phyloP scores from a whole-genome alignment of 92 coral and sea anemone genomes.

The Palythoa grandis region DNA sequence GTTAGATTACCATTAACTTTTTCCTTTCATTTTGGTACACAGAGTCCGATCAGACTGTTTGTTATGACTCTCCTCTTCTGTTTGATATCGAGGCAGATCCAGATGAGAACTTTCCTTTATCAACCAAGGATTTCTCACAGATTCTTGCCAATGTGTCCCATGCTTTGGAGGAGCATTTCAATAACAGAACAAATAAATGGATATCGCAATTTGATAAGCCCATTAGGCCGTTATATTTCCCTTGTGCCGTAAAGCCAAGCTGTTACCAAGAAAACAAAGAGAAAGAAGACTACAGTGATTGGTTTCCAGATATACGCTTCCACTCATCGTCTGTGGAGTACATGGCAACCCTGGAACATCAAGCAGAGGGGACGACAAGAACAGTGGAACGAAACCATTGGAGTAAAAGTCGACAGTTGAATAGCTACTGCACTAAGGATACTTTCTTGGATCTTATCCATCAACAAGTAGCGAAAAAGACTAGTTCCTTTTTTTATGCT shows the following conservation, averaged over 20 bases:
- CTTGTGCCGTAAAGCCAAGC: constrained; percentile 78
- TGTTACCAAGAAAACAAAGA: constrained; percentile 68
- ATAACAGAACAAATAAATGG: constrained; percentile 82
- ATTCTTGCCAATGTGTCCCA: constrained; percentile 63
- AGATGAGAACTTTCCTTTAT: constrained; percentile 68
- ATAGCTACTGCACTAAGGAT: background rate
- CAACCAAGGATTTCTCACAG: constrained; percentile 59
- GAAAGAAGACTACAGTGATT: constrained; percentile 64
- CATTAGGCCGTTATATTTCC: constrained; percentile 75
- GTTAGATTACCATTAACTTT: background rate
- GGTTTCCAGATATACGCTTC: constrained; percentile 47
- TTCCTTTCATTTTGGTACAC: background rate
- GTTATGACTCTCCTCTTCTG: constrained; percentile 80
- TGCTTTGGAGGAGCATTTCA: constrained; percentile 71
- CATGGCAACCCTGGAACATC: constrained; percentile 12
- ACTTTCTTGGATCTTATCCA: constrained; percentile 28
- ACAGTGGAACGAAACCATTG: background rate
- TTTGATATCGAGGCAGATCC: constrained; percentile 84
- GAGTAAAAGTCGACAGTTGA: no score
- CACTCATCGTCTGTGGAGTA: constrained; percentile 16
- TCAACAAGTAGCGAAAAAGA: background rate
- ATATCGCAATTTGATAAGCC: constrained; percentile 88
- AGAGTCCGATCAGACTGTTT: constrained; percentile 58
- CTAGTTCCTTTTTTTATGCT: background rate
- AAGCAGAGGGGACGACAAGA: background rate